Evolutionary conservation across 2,113 vertebrate genomes (phyloP), one percentile per base, ranked within the genome.

Genomic region (Gallinago jamesoni): DNA sequence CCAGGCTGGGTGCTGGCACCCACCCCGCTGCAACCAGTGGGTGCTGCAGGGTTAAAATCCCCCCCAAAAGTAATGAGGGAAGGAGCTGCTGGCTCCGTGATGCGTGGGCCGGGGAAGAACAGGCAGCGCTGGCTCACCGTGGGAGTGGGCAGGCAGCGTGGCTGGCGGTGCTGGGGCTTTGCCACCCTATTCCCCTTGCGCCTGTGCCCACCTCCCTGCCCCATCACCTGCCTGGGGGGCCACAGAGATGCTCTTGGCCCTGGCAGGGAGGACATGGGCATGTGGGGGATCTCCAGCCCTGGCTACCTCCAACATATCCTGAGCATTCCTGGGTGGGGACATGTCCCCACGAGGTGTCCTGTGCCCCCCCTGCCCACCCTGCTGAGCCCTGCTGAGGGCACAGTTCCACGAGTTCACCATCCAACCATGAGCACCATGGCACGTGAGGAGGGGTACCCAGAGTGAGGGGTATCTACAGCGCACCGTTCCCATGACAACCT

Each of bases 401-500:
- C 28, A 43, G 10, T 37, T 37, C 35, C 35, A 37, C 35, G 48
- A 2, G 2, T 48, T 18, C 0, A 0, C 7, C 20, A 35, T 86
- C 25, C 25, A 3, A 33, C 21, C 21, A 20, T 8, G 33, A 89
- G 64, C 62, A 24, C 17, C 2, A 5, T 18, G 67, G 53, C 24
- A 9, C 4, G 4, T 2, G 1, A 43, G 48, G 53, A 87, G 62
- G 82, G 95, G 91, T 94, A 72, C 69, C 60, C 76, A 12, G 63
- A 60, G 25, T 47, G 83, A 77, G 96, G 94, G 96, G 96, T 86
- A 93, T 91, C 86, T 70, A 77, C 85, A 39, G 53, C 1, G 0
- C 76, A 43, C 33, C 0, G 95, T 96, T 97, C 90, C 96, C 94
- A 97, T 97, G 96, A 95, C 96, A 96, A 97, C 95, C 86, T 97